These are phyloP conservation scores for Catharus fuscescens DNA, from an alignment of 2,113 vertebrate species.

Conservation along the genomic window DNA sequence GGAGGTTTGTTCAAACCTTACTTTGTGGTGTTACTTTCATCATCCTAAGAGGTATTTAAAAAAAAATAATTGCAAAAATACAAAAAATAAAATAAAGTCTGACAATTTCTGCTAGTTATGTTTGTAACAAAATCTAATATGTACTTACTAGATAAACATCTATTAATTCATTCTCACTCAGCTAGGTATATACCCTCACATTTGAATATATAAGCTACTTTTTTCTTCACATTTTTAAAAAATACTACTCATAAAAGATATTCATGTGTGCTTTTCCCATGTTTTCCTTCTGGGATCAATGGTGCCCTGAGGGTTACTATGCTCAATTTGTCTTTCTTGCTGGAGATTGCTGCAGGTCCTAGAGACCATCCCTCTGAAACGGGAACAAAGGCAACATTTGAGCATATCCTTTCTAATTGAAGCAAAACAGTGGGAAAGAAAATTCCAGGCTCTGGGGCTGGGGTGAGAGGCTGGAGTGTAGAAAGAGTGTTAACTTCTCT, in stretches of 20 bases:
- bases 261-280: not conserved
- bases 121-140: not conserved
- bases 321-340: conserved; percentile 10
- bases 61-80: not conserved
- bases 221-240: not conserved
- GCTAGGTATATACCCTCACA: not conserved
- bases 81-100: not conserved
- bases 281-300: conserved; percentile 1
- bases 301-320: not conserved
- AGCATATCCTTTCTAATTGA: conserved; percentile 28
- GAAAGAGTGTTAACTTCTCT: conserved; percentile 30
- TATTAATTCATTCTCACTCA: not conserved
- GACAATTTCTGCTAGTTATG: not conserved
- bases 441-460: conserved; percentile 13
- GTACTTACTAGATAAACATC: not conserved
- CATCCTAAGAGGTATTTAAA: not conserved
- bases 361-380: conserved; percentile 26
- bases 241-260: not conserved
- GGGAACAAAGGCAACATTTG: conserved; percentile 40
- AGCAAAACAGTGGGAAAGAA: conserved; percentile 49
- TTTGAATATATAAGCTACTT: not conserved
- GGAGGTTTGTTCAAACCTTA: not conserved
- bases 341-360: conserved; percentile 15
- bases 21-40: not conserved
- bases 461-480: conserved; percentile 40